Percentiles rank a stretch among this genome's conserved stretches.
phyloP scores from a whole-genome alignment of 2,113 vertebrate genomes.

The Phycodurus eques region DNA sequence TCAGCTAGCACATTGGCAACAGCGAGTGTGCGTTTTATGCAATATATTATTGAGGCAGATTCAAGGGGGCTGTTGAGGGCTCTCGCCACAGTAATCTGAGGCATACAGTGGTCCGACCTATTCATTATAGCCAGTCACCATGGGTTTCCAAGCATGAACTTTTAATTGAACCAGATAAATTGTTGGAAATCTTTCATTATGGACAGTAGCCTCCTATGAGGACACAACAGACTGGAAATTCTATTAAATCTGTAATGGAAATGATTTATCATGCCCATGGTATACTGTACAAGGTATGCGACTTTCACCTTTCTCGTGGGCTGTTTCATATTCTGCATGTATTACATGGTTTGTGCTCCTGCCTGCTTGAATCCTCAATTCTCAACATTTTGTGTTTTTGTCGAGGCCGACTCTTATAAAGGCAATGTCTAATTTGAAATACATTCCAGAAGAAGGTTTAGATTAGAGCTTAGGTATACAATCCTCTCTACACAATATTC shows the following conservation, averaged over 20 bases:
- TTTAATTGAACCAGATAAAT: constrained; percentile 67
- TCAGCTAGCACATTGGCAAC: constrained; percentile 7
- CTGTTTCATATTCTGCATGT: constrained; percentile 60
- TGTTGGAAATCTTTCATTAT: constrained; percentile 41
- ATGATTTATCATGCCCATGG: constrained; percentile 68
- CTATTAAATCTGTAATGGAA: constrained; percentile 69
- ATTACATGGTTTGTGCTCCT: constrained; percentile 26
- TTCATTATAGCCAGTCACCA: constrained; percentile 54
- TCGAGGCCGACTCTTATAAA: constrained; percentile 33
- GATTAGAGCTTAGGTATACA: constrained; percentile 2
- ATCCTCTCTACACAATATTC: constrained; percentile 5
- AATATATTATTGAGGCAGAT: constrained; percentile 67
- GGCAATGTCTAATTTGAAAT: constrained; percentile 36
- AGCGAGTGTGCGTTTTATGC: constrained; percentile 40
- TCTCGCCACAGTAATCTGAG: constrained; percentile 26
- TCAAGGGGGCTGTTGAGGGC: constrained; percentile 33
- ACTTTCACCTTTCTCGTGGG: constrained; percentile 60
- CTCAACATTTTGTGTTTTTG: constrained; percentile 44
- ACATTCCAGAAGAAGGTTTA: not conserved
- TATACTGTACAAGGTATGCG: constrained; percentile 52
- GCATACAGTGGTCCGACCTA: constrained; percentile 33
- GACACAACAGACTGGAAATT: constrained; percentile 61
- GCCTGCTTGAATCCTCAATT: constrained; percentile 25
- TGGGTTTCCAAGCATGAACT: constrained; percentile 55
- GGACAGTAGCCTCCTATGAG: constrained; percentile 26